Conservation (phyloP, 2,888 invertebrate genomes). For the Nezara viridula region DNA sequence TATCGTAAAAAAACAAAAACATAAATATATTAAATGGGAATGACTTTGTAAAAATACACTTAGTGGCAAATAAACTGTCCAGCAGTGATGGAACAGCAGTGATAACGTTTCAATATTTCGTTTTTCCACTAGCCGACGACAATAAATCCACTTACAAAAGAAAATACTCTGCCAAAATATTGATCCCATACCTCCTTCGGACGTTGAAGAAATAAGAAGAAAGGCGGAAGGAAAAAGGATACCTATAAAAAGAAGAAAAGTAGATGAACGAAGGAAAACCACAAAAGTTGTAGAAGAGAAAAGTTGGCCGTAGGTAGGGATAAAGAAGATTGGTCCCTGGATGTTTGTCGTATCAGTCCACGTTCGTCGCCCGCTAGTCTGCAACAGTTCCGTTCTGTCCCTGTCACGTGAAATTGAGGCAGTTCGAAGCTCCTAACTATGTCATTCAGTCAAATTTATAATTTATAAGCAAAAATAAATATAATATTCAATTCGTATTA, state of each 20-base stretch:
- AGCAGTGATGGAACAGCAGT: not conserved
- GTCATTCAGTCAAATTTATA: not conserved
- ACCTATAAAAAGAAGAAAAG: conserved; percentile 42
- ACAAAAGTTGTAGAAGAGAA: conserved; percentile 43
- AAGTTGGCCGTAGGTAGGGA: conserved; percentile 43
- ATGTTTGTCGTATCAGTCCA: conserved; percentile 35
- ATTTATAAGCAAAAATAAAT: not conserved
- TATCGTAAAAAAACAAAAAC: too few relatives aligned
- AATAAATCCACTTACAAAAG: not conserved
- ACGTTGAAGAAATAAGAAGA: not conserved
- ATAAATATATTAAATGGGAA: not conserved
- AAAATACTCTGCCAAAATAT: conserved; percentile 33
- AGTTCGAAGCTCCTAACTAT: not conserved
- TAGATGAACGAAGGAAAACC: conserved; percentile 38
- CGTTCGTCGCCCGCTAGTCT: conserved; percentile 20
- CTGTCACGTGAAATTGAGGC: not conserved
- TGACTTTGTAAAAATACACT: not conserved
- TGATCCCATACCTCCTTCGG: not conserved
- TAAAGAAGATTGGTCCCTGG: conserved; percentile 33
- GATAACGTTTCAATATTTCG: not conserved
- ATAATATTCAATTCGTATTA: too few relatives aligned
- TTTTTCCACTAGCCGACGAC: not conserved
- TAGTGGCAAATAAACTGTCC: not conserved
- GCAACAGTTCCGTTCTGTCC: not conserved
- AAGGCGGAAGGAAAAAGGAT: conserved; percentile 22